Base-by-base conservation (phyloP, 2,888 invertebrate genomes). In the Pachycephus smyrnensis region DNA sequence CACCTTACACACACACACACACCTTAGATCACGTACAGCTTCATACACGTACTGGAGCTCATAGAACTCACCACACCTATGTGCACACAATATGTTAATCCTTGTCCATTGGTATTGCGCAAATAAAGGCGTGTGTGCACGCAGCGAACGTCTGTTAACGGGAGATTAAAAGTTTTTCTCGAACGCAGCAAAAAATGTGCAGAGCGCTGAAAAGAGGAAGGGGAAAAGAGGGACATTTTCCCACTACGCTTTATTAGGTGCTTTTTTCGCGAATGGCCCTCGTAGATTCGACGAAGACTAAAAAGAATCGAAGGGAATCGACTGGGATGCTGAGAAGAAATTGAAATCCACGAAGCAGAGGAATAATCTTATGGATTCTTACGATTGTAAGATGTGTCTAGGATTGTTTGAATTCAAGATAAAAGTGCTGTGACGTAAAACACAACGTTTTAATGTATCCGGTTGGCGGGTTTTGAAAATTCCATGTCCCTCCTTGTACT, bases 151-250 rank as follows among this genome's bases (percentile, higher is more conserved):
- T 32, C 32, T 32, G 69, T 32, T 69, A 30, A 32, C 15, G 73
- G 35, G 23, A 87, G 88, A 89, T 89, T 89, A 88, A 89, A 89
- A 87, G 85, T 87, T 87, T 86, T 86, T 86, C 85, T 77, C 83
- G 78, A 83, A 83, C 82, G 78, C 80, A 79, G 78, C 79, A 79
- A 82, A 82, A 83, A 69, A 69, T 69, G 31, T 69, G 69, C 69
- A 69, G 40, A 40, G 69, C 69, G 4, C 69, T 73, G n/a, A 69
- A 33, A 37, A 15, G 40, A 30, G 68, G 31, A 35, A 23, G 69
- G 33, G 35, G 71, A 73, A 74, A 77, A 69, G 75, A 73, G 68
- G 11, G 36, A 71, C 23, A 68, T 36, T 73, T 40, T 40, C 35
- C 76, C 77, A 77, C 40, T 73, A 73, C 40, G 77, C 78, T 84